Evolutionary conservation across 2,113 vertebrate genomes (phyloP).

Genomic region (Chlamydotis undulata): DNA sequence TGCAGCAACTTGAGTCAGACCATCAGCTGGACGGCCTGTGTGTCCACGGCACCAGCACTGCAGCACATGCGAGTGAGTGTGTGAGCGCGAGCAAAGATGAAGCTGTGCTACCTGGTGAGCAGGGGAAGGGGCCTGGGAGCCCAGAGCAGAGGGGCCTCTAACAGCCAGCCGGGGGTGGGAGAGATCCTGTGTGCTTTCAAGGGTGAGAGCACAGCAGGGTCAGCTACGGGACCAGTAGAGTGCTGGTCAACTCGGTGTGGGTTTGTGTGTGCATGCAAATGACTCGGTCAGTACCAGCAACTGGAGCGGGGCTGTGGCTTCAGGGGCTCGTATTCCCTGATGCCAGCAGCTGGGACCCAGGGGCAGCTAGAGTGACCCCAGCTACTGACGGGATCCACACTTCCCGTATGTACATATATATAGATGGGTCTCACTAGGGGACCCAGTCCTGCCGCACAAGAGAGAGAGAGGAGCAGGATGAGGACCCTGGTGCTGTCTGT

Average conservation of each 20-base stretch:
- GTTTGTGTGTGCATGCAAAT: background rate
- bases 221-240: background rate
- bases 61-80: fast-evolving
- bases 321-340: fast-evolving
- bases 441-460: background rate
- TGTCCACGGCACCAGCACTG: background rate
- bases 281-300: background rate
- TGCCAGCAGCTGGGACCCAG: background rate
- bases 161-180: background rate
- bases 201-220: background rate
- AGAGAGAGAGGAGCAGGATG: background rate
- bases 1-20: background rate
- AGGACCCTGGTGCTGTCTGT: background rate
- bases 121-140: background rate
- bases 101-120: background rate
- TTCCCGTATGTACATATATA: too few relatives aligned
- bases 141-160: background rate
- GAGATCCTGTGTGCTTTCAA: too few relatives aligned
- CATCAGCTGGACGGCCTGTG: background rate
- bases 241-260: background rate
- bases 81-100: background rate
- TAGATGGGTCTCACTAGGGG: background rate
- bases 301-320: background rate
- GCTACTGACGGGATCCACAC: background rate
- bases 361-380: background rate